These are phyloP conservation scores for Drosophila neonasuta DNA, from an alignment of 2,888 invertebrate species.

Conservation along the genomic window DNA sequence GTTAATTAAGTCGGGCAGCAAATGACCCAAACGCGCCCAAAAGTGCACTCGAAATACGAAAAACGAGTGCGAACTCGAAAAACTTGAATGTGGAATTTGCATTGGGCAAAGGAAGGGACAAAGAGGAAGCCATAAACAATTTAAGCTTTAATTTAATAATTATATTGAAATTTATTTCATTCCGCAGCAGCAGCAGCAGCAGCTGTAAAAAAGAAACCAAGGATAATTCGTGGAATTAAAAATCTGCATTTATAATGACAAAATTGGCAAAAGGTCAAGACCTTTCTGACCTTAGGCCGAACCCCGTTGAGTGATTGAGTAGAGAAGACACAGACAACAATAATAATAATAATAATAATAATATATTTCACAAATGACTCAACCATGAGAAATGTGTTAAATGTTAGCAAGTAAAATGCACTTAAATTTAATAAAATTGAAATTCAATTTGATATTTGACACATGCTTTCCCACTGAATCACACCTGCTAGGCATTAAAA, in stretches of 20 bases:
- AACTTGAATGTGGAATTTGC: conserved; percentile 3
- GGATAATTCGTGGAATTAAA: conserved; percentile 10
- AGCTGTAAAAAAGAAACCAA: background rate
- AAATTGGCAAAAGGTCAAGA: conserved; percentile 22
- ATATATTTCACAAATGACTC: background rate
- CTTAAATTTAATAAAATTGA: background rate
- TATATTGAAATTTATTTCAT: conserved; percentile 2
- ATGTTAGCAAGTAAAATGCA: background rate
- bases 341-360: background rate
- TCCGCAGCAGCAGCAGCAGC: background rate
- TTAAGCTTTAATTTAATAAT: background rate
- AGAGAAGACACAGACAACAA: background rate
- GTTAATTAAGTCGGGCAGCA: conserved; percentile 70
- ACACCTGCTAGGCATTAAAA: conserved; percentile 12
- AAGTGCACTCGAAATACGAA: conserved; percentile 26
- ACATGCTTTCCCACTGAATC: conserved; percentile 5
- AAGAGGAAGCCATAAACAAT: background rate
- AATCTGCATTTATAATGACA: conserved; percentile 14
- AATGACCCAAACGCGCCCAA: conserved; percentile 52
- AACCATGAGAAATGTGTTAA: too few relatives aligned
- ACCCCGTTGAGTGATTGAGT: conserved; percentile 6
- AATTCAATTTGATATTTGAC: conserved; percentile 3
- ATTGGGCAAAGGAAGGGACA: background rate
- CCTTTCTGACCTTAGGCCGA: conserved; percentile 10
- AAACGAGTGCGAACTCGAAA: background rate